phyloP scores from a whole-genome alignment of 2,888 invertebrate species.

The Exephanes ischioxanthus region DNA sequence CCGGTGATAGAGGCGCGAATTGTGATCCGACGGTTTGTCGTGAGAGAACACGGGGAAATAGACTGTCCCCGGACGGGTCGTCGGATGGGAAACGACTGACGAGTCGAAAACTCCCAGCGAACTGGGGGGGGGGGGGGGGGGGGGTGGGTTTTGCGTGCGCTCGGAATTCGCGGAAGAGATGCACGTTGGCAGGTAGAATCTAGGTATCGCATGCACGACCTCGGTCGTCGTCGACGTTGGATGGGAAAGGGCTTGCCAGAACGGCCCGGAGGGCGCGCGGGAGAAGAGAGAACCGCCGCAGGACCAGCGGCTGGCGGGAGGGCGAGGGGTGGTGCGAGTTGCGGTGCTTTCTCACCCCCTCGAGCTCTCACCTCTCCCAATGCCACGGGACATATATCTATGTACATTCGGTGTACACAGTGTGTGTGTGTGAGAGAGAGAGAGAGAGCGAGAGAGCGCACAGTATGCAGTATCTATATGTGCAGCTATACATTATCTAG shows the following conservation, averaged over 20 bases:
- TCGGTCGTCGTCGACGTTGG: constrained; percentile 24
- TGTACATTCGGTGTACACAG: constrained; percentile 41
- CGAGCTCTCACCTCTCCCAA: constrained; percentile 54
- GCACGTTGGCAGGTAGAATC: constrained; percentile 4
- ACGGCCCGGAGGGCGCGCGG: constrained; percentile 42
- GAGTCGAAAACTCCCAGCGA: constrained; percentile 28
- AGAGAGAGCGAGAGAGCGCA: not conserved
- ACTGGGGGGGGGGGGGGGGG: not conserved
- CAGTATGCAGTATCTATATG: constrained; percentile 56
- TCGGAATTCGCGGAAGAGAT: constrained; percentile 13
- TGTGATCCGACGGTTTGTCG: not conserved
- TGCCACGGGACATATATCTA: constrained; percentile 17
- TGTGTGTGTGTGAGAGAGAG: not conserved
- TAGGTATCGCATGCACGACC: constrained; percentile 37
- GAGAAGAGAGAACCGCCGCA: constrained; percentile 53
- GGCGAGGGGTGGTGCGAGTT: constrained; percentile 31
- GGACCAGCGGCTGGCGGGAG: constrained; percentile 32
- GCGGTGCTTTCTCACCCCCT: constrained; percentile 53
- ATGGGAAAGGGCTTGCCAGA: constrained; percentile 51
- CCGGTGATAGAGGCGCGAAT: constrained; percentile 1
- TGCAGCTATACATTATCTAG: constrained; percentile 80
- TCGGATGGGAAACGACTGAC: constrained; percentile 22
- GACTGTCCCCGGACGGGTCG: constrained; percentile 21
- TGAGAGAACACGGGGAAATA: constrained; percentile 17
- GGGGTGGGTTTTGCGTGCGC: constrained; percentile 3